A percentile compares a stretch with the other conserved stretches of the same genome.
phyloP scores from a whole-genome alignment of 2,797 vertebrate genomes.

The Peromyscus eremicus region DNA sequence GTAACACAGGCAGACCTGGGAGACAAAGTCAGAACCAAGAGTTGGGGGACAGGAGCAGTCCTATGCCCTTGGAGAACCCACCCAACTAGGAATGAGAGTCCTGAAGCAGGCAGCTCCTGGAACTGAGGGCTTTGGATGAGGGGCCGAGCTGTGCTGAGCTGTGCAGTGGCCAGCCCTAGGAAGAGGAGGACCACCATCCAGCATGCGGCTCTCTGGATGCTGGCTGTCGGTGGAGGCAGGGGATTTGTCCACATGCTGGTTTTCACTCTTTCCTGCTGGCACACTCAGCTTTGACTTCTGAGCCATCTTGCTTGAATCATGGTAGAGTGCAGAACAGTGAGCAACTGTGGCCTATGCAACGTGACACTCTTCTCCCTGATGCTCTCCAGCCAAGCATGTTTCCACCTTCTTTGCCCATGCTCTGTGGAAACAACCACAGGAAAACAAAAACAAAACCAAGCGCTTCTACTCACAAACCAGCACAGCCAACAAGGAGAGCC shows the following conservation, averaged over 20 bases:
- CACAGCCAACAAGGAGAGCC: conserved; percentile 79
- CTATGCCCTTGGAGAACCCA: background rate
- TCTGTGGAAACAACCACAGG: conserved; percentile 18
- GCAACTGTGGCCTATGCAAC: background rate
- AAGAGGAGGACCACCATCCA: background rate
- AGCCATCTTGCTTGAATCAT: background rate
- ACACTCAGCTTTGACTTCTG: background rate
- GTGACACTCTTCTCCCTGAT: background rate
- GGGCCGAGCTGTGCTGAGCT: background rate
- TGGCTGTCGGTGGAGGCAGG: background rate
- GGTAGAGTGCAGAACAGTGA: background rate
- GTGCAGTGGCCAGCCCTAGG: background rate
- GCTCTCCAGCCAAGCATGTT: background rate
- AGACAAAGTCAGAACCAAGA: background rate
- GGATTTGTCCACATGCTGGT: background rate
- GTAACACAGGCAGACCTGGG: background rate
- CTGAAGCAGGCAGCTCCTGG: background rate
- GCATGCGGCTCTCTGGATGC: background rate
- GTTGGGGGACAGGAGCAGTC: background rate
- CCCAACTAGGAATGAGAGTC: background rate
- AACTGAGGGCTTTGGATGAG: background rate
- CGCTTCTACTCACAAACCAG: conserved; percentile 73
- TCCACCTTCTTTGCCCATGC: background rate
- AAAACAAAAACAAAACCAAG: conserved; percentile 49
- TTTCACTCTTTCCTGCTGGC: background rate